Base-by-base conservation (phyloP, 2,797 vertebrate genomes). In the Xenops minutus region DNA sequence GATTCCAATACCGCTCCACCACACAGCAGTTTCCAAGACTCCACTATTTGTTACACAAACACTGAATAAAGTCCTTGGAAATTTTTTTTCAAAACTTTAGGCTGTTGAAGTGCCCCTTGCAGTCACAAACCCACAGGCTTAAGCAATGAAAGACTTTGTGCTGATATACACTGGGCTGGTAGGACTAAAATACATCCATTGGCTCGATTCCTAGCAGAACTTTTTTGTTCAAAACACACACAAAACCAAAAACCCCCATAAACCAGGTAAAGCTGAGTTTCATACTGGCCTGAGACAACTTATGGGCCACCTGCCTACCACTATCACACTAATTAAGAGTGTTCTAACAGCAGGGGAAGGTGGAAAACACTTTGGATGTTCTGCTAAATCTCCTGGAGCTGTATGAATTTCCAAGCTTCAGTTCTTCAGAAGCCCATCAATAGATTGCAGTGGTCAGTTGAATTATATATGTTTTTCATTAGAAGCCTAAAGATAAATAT, bases 401-500 rank as follows among this genome's bases (percentile, higher is more conserved):
- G 4, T 13, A 58, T 18, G 9, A 44, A 72, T 86, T 84, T 85
- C 52, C 56, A 46, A 21, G 56, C 27, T 92, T 95, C 29, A 66
- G 48, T 32, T 86, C 63, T 49, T 71, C 52, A 73, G 69, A 84
- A 77, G 24, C 12, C 14, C 24, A 62, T 41, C 29, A 56, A 24
- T 8, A 88, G 64, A 58, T 68, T 92, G 29, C 58, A 85, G 66
- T n/a, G 85, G 92, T 93, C 94, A 94, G 67, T 79, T 92, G 36
- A 93, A 91, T 82, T 88, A 89, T 37, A 56, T 79, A 87, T 76
- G 30, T 39, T 84, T 93, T 91, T 86, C 67, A 82, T 88, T 89
- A 73, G 43, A 83, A 93, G 21, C 43, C n/a, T 84, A 93, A 96
- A 58, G 73, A 80, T 77, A 94, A 93, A 90, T 91, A 75, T 14